Evolutionary conservation across 2,113 vertebrate genomes (phyloP).

Genomic region (Cottus gobio): DNA sequence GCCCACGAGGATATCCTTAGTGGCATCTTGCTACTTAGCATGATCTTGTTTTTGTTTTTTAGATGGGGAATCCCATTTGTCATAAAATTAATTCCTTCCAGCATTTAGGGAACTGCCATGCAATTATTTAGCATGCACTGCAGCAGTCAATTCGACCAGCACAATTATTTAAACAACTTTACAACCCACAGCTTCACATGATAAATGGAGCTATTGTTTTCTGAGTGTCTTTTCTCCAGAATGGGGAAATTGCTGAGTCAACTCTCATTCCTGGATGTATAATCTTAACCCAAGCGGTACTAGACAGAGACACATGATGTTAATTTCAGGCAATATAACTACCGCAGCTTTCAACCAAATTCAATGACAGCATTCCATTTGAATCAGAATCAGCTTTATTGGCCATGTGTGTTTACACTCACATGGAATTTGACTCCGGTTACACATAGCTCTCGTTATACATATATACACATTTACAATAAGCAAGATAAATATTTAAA

Average conservation of each 20-base stretch:
- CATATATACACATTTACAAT: too few species aligned
- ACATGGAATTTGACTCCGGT: too few species aligned
- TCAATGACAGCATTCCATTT: slow-evolving; percentile 31
- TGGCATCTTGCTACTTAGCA: background rate
- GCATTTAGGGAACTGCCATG: background rate
- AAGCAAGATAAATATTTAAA: too few species aligned
- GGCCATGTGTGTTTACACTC: too few species aligned
- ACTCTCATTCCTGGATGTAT: slow-evolving; percentile 35
- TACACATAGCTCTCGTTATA: too few species aligned
- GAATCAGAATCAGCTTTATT: too few species aligned
- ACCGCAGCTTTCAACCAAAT: slow-evolving; percentile 26
- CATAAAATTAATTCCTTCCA: background rate
- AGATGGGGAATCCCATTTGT: background rate
- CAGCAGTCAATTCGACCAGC: slow-evolving; percentile 15
- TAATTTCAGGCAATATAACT: slow-evolving; percentile 40
- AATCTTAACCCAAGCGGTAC: slow-evolving; percentile 17
- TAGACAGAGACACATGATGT: slow-evolving; percentile 26
- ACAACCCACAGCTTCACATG: slow-evolving; percentile 35
- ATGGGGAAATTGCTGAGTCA: slow-evolving; percentile 43
- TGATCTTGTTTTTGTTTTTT: slow-evolving; percentile 6
- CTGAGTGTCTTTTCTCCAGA: slow-evolving; percentile 2
- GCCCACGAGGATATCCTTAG: background rate
- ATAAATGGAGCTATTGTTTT: slow-evolving; percentile 46
- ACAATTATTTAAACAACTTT: slow-evolving; percentile 25
- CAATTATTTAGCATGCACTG: slow-evolving; percentile 14